Evolutionary conservation across 2,888 invertebrate genomes (phyloP), one percentile per base, ranked within the genome.

Genomic region (Mythimna lalbum): DNA sequence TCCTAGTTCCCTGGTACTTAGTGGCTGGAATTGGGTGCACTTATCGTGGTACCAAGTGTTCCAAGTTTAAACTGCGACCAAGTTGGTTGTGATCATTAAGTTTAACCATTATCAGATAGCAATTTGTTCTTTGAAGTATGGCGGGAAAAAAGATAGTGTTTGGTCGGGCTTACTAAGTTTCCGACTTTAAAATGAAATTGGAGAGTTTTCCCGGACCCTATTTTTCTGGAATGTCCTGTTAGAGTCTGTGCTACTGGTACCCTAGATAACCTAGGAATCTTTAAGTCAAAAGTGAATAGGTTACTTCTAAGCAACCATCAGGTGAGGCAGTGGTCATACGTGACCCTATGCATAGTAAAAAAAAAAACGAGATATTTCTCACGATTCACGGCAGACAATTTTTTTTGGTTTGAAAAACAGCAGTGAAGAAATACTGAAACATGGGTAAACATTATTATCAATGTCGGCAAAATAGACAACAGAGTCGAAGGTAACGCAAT

Each of bases 21-120:
- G 80, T 74, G 68, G 76, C 50, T 57, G 78, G 71, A 81, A 78
- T 78, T 52, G 60, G 81, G 78, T 67, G 66, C 77, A 67, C 57
- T 70, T 81, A 81, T 78, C 78, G 81, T 71, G 63, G 77, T 61
- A 56, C 39, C n/a, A 39, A 65, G 63, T 75, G 53, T 64, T 64
- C 64, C 14, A 65, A 73, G 79, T 70, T 72, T 49, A 67, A 69
- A 67, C 61, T 31, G 53, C 49, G 57, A 55, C 52, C 62, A 65
- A 78, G 52, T 82, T 63, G 27, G 49, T 43, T 56, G 21, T 4
- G 57, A 56, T 39, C 50, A 63, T 80, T 80, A 69, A 69, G 27
- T 70, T n/a, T 63, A 59, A 43, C 27, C 50, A 55, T 43, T 78
- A 66, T 69, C 56, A 50, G 27, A 33, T n/a, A 23, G 60, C 4